phyloP scores from a whole-genome alignment of 2,113 vertebrate species.

The Neodontobutis hainanensis region DNA sequence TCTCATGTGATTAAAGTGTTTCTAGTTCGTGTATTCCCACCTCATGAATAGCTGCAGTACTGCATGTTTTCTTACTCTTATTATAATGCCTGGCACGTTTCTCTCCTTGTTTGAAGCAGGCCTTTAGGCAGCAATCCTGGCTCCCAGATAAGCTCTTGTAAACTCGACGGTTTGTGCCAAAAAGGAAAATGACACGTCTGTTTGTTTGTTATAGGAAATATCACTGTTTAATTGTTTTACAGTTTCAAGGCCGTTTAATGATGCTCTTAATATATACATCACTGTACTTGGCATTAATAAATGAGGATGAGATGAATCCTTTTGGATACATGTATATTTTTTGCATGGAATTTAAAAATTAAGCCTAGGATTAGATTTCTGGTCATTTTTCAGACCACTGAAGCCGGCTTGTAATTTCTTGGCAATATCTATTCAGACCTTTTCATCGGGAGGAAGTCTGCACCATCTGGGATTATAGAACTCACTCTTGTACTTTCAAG shows the following conservation, averaged over 20 bases:
- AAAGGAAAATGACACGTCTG: background rate
- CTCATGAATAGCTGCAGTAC: slow-evolving; percentile 1
- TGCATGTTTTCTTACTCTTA: background rate
- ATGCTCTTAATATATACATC: slow-evolving; percentile 2
- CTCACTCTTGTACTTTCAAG: slow-evolving; percentile 2
- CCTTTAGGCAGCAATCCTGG: slow-evolving; percentile 1
- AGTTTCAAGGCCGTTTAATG: background rate
- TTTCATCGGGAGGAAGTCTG: slow-evolving; percentile 23
- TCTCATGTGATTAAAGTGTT: background rate
- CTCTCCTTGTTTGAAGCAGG: slow-evolving; percentile 8
- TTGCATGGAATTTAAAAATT: slow-evolving; percentile 19
- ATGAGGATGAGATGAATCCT: background rate
- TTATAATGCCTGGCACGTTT: slow-evolving; percentile 7
- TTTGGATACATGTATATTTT: slow-evolving; percentile 13
- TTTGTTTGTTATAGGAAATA: slow-evolving; percentile 4
- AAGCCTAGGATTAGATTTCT: slow-evolving; percentile 13
- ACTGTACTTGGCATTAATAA: background rate
- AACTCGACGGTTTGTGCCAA: slow-evolving; percentile 10
- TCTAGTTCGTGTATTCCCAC: background rate
- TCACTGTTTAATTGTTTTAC: slow-evolving; percentile 8
- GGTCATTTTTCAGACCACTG: slow-evolving; percentile 26
- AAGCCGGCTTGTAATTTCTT: slow-evolving; percentile 17
- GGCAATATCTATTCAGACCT: slow-evolving; percentile 22
- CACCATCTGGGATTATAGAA: slow-evolving; percentile 28
- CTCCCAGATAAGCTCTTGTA: slow-evolving; percentile 14